Percentiles rank a stretch among this genome's conserved stretches.
phyloP scores from a whole-genome alignment of 2,888 invertebrate species.

The Bugulina stolonifera region DNA sequence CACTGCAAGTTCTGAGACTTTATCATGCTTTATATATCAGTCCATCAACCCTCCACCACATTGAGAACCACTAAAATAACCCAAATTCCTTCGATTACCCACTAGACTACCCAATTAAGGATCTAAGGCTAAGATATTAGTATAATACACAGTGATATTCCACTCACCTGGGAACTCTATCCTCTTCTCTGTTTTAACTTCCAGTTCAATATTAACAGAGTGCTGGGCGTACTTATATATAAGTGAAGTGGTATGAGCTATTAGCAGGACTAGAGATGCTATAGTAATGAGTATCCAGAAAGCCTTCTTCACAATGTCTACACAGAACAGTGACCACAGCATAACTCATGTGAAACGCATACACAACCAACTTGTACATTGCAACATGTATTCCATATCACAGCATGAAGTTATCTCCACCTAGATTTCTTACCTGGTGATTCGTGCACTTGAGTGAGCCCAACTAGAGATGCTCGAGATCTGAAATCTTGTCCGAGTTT shows the following conservation, averaged over 20 bases:
- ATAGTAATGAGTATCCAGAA: background rate
- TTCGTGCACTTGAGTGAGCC: background rate
- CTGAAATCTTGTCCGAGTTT: background rate
- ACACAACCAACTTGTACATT: too few relatives aligned
- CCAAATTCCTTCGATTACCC: too few relatives aligned
- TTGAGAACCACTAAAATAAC: too few relatives aligned
- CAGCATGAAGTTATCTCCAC: too few relatives aligned
- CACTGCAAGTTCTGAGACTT: too few relatives aligned
- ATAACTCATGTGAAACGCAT: too few relatives aligned
- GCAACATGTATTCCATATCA: too few relatives aligned
- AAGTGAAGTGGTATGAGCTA: background rate
- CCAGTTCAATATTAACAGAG: background rate
- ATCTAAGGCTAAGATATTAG: background rate
- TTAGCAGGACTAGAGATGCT: background rate
- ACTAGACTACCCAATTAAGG: background rate
- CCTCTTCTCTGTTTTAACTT: background rate
- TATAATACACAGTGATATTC: too few relatives aligned
- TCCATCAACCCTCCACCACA: too few relatives aligned
- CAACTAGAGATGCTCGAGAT: conserved; percentile 3
- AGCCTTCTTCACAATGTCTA: background rate
- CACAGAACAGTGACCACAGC: too few relatives aligned
- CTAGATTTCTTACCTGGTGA: background rate
- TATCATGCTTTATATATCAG: too few relatives aligned
- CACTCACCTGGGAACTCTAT: background rate
- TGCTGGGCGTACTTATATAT: background rate